These are phyloP conservation scores for Hemicentrotus pulcherrimus DNA, from an alignment of 35 echinoderm and acorn worm genomes.

Conservation along the genomic window DNA sequence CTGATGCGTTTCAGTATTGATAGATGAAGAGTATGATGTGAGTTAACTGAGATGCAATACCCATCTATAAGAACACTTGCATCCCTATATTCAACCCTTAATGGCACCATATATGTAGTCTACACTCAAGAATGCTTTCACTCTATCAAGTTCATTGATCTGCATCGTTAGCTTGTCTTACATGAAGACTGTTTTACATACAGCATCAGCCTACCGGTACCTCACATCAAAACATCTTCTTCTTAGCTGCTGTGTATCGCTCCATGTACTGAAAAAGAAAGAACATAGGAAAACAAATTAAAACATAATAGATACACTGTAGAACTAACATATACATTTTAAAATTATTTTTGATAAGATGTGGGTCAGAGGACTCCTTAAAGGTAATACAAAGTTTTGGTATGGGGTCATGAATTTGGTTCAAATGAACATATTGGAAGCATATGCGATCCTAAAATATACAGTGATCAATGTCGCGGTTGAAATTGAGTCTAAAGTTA, in stretches of 20 bases:
- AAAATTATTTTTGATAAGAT: too few species aligned
- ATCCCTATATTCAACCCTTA: background rate
- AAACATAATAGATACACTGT: background rate
- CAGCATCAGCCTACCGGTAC: background rate
- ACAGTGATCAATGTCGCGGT: too few species aligned
- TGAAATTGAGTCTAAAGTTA: too few species aligned
- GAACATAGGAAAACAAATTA: background rate
- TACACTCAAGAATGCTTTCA: background rate
- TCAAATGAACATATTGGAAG: too few species aligned
- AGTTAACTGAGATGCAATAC: background rate
- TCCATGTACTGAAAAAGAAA: slow-evolving; percentile 80
- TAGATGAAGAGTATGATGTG: background rate
- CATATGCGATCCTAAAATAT: too few species aligned
- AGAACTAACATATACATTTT: too few species aligned
- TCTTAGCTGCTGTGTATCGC: slow-evolving; percentile 87
- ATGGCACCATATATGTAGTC: background rate
- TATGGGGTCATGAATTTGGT: too few species aligned
- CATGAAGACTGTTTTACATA: background rate
- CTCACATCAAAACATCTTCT: slow-evolving; percentile 82
- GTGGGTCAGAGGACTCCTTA: too few species aligned
- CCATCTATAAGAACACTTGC: background rate
- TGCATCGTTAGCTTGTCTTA: background rate
- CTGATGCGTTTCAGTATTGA: background rate
- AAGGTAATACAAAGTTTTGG: too few species aligned
- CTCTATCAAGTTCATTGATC: background rate